phyloP scores from a whole-genome alignment of 2,113 vertebrate genomes.

The Paralichthys olivaceus region DNA sequence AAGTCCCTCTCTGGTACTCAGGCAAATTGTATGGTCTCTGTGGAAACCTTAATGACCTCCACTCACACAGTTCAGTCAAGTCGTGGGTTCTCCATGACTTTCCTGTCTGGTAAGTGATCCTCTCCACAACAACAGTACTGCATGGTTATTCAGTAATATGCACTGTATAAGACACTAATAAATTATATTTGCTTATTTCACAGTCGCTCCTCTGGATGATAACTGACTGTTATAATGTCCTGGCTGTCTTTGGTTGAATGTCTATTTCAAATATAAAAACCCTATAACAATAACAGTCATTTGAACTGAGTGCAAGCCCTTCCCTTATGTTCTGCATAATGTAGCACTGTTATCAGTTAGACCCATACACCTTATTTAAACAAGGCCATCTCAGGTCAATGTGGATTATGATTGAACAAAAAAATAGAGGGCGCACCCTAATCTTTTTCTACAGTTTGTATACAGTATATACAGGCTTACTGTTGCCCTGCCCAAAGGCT shows the following conservation, averaged over 20 bases:
- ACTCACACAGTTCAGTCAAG: not conserved
- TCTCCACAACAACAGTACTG: not conserved
- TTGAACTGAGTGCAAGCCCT: not conserved
- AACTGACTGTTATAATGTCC: not conserved
- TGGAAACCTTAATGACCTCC: constrained; percentile 54
- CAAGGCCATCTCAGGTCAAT: not conserved
- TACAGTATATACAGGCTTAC: constrained; percentile 11
- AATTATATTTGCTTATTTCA: not conserved
- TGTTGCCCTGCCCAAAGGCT: constrained; percentile 27
- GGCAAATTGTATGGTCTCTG: constrained; percentile 61
- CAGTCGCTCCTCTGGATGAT: constrained; percentile 41
- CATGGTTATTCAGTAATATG: not conserved
- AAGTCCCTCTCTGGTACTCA: constrained; percentile 9
- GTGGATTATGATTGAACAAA: not conserved
- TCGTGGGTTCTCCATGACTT: constrained; percentile 39
- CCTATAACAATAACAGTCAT: not conserved
- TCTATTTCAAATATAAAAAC: constrained; percentile 12
- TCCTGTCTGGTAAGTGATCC: constrained; percentile 27
- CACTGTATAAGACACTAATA: not conserved
- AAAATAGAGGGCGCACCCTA: constrained; percentile 30
- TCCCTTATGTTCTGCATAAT: constrained; percentile 1
- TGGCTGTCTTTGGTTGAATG: constrained; percentile 2
- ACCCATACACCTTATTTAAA: constrained; percentile 15
- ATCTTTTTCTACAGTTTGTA: constrained; percentile 21
- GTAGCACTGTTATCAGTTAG: not conserved